Base-by-base conservation (phyloP, 2,797 vertebrate genomes). In the Cossypha heuglini region DNA sequence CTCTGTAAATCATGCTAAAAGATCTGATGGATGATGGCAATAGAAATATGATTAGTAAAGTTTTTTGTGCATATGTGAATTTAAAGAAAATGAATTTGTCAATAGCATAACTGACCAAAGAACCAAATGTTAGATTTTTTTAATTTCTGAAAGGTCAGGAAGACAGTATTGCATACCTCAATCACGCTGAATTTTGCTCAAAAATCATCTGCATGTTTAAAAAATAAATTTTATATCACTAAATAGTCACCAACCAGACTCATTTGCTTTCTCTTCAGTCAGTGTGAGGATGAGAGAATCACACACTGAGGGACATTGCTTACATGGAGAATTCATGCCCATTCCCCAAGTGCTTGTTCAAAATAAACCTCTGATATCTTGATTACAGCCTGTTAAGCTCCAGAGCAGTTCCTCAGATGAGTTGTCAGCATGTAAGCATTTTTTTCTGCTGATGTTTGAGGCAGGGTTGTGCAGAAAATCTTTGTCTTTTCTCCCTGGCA, bases 31-130 rank as follows among this genome's bases (percentile, higher is more conserved):
- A 71, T 38, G 5, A 19, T 38, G 29, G 49, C 46, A 66, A 72
- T 64, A 91, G 73, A 86, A 91, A 74, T 90, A 84, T 10, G 35
- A 87, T 85, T 64, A 86, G 76, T 54, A 42, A 77, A 62, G 42
- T 11, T 54, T 86, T 92, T 57, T 80, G 10, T 40, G 29, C 5
- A 0, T 42, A 10, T 33, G 9, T 76, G 28, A 45, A 67, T 78
- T 92, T 68, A 86, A 93, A 91, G 58, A 91, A 82, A 81, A 81
- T 64, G 7, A 45, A 79, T 88, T 66, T 90, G 24, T 93, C 80
- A 68, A 62, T 94, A 74, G 5, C 17, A 9, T 26, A 63, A 54
- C 40, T 82, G 90, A 38, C 19, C 18, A 74, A 88, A 77, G 75
- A 83, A 83, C 15, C 29, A 91, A 68, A 63, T 7, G 4, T 76